Conservation (phyloP, 1,140 invertebrate genomes). For the Mylabris phalerata region DNA sequence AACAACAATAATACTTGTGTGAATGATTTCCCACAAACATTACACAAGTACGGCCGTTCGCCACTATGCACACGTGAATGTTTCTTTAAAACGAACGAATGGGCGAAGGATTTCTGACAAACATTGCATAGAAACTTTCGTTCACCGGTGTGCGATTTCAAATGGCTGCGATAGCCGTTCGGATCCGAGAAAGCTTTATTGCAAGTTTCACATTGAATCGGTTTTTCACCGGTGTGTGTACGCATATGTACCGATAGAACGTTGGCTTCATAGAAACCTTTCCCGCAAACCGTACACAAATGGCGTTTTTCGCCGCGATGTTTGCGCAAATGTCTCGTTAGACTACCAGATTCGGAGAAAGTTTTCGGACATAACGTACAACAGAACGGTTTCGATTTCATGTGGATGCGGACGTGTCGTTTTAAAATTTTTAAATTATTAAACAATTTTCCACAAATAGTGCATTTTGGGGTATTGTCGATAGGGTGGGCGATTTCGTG, state of each 20-base stretch:
- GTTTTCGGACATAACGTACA: constrained; percentile 41
- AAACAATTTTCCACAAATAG: constrained; percentile 26
- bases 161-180: constrained; percentile 40
- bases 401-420: constrained; percentile 28
- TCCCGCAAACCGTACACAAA: constrained; percentile 32
- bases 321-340: constrained; percentile 40
- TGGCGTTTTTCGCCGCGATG: constrained; percentile 41
- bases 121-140: constrained; percentile 33
- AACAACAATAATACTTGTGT: constrained; percentile 6
- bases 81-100: constrained; percentile 36
- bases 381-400: constrained; percentile 27
- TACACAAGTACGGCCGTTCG: constrained; percentile 32
- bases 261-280: constrained; percentile 28
- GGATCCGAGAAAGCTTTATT: constrained; percentile 42
- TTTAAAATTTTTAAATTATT: constrained; percentile 24
- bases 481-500: constrained; percentile 26
- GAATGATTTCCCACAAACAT: constrained; percentile 27
- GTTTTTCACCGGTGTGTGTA: constrained; percentile 41
- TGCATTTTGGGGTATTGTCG: constrained; percentile 20
- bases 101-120: constrained; percentile 32
- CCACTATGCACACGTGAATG: constrained; percentile 34
- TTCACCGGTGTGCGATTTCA: constrained; percentile 41
- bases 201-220: constrained; percentile 41
- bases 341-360: constrained; percentile 41
- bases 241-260: constrained; percentile 28